Evolutionary conservation across 2,113 vertebrate species (phyloP), one percentile per base, ranked within the genome.

Genomic region (Calidris pygmaea): DNA sequence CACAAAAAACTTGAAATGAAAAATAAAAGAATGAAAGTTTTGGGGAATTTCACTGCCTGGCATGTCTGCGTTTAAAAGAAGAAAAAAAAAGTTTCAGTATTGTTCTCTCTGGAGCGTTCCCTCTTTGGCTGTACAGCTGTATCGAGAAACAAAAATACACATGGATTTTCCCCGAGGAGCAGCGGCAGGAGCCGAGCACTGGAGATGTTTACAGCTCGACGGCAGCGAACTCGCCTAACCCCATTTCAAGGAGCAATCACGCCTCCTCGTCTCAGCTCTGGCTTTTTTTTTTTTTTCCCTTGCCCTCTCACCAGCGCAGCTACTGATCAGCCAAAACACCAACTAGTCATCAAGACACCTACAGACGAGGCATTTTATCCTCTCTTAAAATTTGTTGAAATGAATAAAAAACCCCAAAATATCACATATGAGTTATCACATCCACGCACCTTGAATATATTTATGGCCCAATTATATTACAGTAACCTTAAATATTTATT

Each of bases 81-180:
- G 32, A 12, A 8, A 39, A 67, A 12, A 21, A 22, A 66, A 45
- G 7, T n/a, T 65, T 26, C 32, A 39, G 2, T 32, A 17, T 21
- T 4, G 5, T 50, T 79, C 18, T 65, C 47, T 39, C 20, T 0
- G 0, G 37, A 74, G 60, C 0, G 0, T 60, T 82, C 23, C 39
- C n/a, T n/a, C 7, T 43, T 53, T 34, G 65, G 24, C 60, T 17
- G 4, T 27, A 62, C 41, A 45, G 47, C 34, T 34, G 32, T 23
- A 37, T 19, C 0, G 2, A 78, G 43, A 65, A 52, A 65, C 50
- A 58, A 29, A 63, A 65, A 12, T 12, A 47, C 1, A 1, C 29
- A 29, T 4, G 11, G 5, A 16, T 63, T 70, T 63, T n/a, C 68
- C 74, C 58, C 59, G 27, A 12, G 62, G 35, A 59, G 43, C 4